Evolutionary conservation across 1,140 invertebrate genomes (phyloP).

Genomic region (Plodia interpunctella): DNA sequence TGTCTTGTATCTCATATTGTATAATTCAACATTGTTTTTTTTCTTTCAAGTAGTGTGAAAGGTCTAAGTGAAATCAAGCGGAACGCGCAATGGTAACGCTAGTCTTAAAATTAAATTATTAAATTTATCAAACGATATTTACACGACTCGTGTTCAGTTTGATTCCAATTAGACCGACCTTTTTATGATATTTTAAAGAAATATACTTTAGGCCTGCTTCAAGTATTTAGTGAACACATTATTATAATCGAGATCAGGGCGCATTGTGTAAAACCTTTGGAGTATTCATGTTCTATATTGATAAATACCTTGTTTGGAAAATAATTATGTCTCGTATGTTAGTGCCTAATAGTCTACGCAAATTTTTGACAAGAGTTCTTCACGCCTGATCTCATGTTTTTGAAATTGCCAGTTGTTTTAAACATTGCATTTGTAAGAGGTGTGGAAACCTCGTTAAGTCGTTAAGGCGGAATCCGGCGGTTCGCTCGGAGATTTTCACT

Average conservation of each 20-base stretch:
- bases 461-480: neutral
- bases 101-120: constrained; percentile 6
- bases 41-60: neutral
- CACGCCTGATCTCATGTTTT: neutral
- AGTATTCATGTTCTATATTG: neutral
- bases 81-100: constrained; percentile 3
- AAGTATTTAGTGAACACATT: constrained; percentile 5
- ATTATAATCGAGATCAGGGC: constrained; percentile 3
- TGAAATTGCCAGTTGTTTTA: neutral
- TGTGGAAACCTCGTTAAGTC: neutral
- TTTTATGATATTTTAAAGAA: constrained; percentile 2
- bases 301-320: constrained; percentile 7
- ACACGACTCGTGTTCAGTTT: constrained; percentile 1
- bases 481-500: constrained; percentile 6
- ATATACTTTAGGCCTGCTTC: constrained; percentile 5
- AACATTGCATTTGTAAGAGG: neutral
- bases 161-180: neutral
- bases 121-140: neutral
- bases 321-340: constrained; percentile 3
- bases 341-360: constrained; percentile 6
- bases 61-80: neutral
- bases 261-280: constrained; percentile 5
- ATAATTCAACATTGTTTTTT: neutral
- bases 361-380: constrained; percentile 3
- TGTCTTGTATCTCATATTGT: constrained; percentile 6